Evolutionary conservation across 2,888 invertebrate species (phyloP), one percentile per base, ranked within the genome.

Genomic region (Temnothorax rugatulus): DNA sequence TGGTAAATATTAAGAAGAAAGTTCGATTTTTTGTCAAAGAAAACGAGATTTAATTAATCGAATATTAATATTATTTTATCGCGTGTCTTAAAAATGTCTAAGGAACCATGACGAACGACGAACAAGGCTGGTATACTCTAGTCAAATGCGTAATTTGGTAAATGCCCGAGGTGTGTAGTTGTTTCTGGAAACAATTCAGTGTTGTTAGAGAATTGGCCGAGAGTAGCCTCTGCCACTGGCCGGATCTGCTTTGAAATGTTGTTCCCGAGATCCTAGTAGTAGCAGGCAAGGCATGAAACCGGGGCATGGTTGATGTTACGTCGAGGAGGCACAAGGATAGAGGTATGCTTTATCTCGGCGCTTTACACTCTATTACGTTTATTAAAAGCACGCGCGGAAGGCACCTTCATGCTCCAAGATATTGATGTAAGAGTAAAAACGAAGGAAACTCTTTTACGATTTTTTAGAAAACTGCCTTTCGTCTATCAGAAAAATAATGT

Each of bases 321-420:
- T 89, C 84, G 88, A 86, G 84, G 63, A 89, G 41, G 79, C 44
- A 74, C 81, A 82, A 73, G 81, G 69, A 83, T 86, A 82, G 85
- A 74, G 74, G 87, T 85, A 88, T 87, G 91, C 88, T 92, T 92
- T 92, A 92, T 92, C 91, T 91, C 86, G 77, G 71, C 84, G 88
- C 87, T 91, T 89, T 90, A 89, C 88, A 88, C 91, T 89, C 89
- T 91, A 90, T 92, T 91, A 91, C 91, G 88, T 91, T 90, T 89
- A 88, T 88, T 89, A 90, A 88, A 90, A 88, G 88, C 88, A 82
- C 47, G 75, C 13, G 71, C 21, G 84, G 77, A 84, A 82, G 79
- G 83, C 82, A 73, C 77, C 63, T 85, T 86, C 85, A 59, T 73
- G 82, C 73, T 73, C 71, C 83, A 79, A 85, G 83, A 25, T 69